Conservation (phyloP, 2,888 invertebrate species). For the Eupithecia dodoneata region DNA sequence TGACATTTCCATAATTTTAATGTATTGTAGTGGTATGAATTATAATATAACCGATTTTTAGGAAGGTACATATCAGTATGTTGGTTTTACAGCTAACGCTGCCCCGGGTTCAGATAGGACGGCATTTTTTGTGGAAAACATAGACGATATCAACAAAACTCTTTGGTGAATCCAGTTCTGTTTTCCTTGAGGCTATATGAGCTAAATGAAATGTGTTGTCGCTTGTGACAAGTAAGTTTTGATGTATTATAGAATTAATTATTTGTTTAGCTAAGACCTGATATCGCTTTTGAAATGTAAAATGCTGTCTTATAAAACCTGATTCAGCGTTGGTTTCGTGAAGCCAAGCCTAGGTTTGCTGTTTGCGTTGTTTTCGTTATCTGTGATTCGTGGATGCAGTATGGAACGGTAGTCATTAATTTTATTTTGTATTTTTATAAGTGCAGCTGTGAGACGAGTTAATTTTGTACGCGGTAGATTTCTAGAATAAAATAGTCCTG, state of each 20-base stretch:
- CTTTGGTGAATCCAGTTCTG: neutral
- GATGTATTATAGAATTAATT: neutral
- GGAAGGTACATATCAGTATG: constrained; percentile 73
- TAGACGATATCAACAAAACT: neutral
- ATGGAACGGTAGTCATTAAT: constrained; percentile 53
- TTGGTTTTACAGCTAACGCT: constrained; percentile 39
- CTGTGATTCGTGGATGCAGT: constrained; percentile 78
- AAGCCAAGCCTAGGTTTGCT: constrained; percentile 38
- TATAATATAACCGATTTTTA: constrained; percentile 42
- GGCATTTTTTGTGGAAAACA: neutral
- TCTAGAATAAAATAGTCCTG: constrained; percentile 28
- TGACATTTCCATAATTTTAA: constrained; percentile 77
- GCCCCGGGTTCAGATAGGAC: neutral
- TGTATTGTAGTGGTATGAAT: constrained; percentile 53
- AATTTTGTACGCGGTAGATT: constrained; percentile 57
- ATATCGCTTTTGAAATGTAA: neutral
- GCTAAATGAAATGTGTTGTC: neutral
- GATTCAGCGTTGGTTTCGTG: constrained; percentile 15
- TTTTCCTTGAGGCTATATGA: neutral
- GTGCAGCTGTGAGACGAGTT: constrained; percentile 56
- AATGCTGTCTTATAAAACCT: neutral
- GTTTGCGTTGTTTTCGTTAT: constrained; percentile 63
- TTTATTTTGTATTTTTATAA: constrained; percentile 59
- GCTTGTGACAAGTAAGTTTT: neutral
- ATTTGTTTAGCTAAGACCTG: neutral